Conservation (phyloP, 1,140 invertebrate genomes). For the Theocolax elegans region DNA sequence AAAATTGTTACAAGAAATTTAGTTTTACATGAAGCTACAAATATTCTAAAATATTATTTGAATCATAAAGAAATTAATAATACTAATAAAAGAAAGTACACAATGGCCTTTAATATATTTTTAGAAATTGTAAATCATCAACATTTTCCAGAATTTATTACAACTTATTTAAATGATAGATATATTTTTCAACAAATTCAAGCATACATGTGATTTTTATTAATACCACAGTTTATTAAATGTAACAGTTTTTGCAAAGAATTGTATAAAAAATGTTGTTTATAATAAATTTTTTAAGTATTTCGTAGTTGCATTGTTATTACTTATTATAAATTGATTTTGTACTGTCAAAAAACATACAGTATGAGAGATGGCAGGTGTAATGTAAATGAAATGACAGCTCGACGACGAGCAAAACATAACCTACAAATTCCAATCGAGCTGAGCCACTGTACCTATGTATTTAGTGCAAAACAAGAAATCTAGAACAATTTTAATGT, state of each 20-base stretch:
- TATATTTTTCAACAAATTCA: constrained; percentile 69
- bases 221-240: too few species aligned
- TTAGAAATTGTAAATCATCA: constrained; percentile 68
- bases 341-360: too few species aligned
- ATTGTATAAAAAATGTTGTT: constrained; percentile 24
- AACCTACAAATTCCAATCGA: constrained; percentile 1
- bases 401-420: too few species aligned
- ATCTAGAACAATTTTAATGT: background rate
- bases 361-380: too few species aligned
- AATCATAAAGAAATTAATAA: constrained; percentile 56
- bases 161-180: constrained; percentile 70
- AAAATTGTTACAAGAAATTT: constrained; percentile 63
- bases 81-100: constrained; percentile 61
- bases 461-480: too few species aligned
- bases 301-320: background rate
- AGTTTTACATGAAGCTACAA: constrained; percentile 54
- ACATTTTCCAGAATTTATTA: constrained; percentile 71
- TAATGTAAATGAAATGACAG: too few species aligned
- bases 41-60: constrained; percentile 60
- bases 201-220: constrained; percentile 57
- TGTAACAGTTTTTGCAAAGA: constrained; percentile 26
- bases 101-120: constrained; percentile 68
- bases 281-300: background rate
- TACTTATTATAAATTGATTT: background rate
- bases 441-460: background rate